These are phyloP conservation scores for Maconellicoccus hirsutus DNA, from an alignment of 1,140 invertebrate genomes.

Conservation along the genomic window DNA sequence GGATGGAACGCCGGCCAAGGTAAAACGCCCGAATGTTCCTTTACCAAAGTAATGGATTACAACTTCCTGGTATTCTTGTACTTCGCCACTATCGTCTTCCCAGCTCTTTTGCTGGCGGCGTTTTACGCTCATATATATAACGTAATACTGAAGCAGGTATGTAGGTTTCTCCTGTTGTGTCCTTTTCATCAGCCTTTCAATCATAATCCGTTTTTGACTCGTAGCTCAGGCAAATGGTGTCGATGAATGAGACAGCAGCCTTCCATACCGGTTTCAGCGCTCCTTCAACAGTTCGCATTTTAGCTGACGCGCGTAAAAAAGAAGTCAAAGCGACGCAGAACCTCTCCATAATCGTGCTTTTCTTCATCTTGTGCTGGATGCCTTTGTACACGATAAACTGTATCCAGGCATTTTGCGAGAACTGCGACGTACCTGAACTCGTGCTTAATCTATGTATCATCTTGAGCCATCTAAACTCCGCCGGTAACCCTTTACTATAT, in stretches of 20 bases:
- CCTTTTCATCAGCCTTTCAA: background rate
- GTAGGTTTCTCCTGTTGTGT: constrained; percentile 24
- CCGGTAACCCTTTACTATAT: constrained; percentile 75
- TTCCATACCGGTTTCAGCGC: constrained; percentile 13
- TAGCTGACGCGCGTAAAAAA: constrained; percentile 66
- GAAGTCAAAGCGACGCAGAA: constrained; percentile 86
- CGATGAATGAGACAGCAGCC: constrained; percentile 39
- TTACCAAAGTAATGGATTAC: constrained; percentile 76
- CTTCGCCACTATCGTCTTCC: constrained; percentile 77
- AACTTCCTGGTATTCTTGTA: constrained; percentile 78
- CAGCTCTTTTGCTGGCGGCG: constrained; percentile 63
- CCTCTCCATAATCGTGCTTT: constrained; percentile 75
- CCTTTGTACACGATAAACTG: constrained; percentile 85
- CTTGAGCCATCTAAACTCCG: constrained; percentile 77
- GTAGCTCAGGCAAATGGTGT: constrained; percentile 45
- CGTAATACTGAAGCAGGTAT: constrained; percentile 76
- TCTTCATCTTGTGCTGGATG: constrained; percentile 88
- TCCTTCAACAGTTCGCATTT: constrained; percentile 55
- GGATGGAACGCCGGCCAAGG: constrained; percentile 64
- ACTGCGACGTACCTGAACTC: constrained; percentile 50
- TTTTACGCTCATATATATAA: constrained; percentile 81
- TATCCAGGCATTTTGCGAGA: constrained; percentile 62
- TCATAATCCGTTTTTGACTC: constrained; percentile 24
- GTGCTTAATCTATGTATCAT: constrained; percentile 74
- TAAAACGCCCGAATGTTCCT: constrained; percentile 51